phyloP scores from a whole-genome alignment of 2,797 vertebrate genomes.

The Phoeniculus purpureus region DNA sequence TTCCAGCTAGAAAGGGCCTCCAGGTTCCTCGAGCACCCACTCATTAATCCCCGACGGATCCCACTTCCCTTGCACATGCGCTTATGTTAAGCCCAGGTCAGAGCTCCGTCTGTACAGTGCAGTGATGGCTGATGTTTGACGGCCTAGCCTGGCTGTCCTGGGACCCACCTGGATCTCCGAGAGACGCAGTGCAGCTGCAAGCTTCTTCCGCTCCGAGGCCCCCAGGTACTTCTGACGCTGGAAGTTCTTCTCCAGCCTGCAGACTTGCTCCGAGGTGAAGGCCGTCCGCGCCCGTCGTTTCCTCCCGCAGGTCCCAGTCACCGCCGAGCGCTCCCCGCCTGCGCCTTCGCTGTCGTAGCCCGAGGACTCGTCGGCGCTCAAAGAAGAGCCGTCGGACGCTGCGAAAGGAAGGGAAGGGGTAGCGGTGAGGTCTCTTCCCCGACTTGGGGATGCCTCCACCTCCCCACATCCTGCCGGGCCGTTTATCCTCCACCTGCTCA shows the following conservation, averaged over 20 bases:
- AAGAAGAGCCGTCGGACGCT: constrained; percentile 19
- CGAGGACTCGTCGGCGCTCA: constrained; percentile 38
- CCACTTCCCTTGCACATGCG: background rate
- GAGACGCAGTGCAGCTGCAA: constrained; percentile 76
- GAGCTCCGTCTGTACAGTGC: fast-evolving
- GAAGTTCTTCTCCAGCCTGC: constrained; percentile 79
- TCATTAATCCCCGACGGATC: background rate
- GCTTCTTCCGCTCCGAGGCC: constrained; percentile 72
- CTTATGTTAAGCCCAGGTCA: background rate
- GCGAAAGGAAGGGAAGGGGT: background rate
- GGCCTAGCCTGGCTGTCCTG: fast-evolving
- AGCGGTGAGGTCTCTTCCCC: background rate
- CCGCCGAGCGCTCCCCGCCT: background rate
- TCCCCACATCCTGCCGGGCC: too few relatives aligned
- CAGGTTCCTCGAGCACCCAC: background rate
- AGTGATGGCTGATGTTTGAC: fast-evolving
- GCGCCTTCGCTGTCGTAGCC: constrained; percentile 62
- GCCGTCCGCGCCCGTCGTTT: constrained; percentile 78
- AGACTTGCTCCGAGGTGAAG: constrained; percentile 80
- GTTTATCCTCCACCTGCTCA: too few relatives aligned
- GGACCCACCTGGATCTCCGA: constrained; percentile 82
- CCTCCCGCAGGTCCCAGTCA: background rate
- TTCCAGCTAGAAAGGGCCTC: background rate
- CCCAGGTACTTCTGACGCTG: constrained; percentile 79
- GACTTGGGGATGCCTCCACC: background rate